These are phyloP conservation scores for Monomorium pharaonis DNA, from an alignment of 1,140 invertebrate genomes.

Conservation along the genomic window DNA sequence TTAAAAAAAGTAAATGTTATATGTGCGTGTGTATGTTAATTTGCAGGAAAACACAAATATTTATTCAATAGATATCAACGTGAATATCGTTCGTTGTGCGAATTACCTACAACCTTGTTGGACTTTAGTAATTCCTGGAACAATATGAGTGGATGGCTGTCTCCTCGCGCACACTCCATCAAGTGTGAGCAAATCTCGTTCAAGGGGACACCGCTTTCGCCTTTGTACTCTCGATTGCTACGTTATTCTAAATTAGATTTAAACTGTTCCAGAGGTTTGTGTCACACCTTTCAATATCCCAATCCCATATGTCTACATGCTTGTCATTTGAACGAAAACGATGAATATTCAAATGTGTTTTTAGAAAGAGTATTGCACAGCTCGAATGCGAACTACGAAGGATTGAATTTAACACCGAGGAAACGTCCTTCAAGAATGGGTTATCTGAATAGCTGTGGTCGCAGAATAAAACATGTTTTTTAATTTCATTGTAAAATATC, in stretches of 20 bases:
- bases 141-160: not conserved
- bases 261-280: constrained; percentile 38
- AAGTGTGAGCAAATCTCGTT: not conserved
- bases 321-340: not conserved
- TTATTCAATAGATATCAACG: constrained; percentile 73
- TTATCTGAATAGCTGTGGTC: not conserved
- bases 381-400: not conserved
- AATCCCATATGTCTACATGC: too few relatives aligned
- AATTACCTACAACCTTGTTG: not conserved
- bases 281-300: not conserved
- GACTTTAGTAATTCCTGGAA: not conserved
- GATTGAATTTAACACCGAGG: not conserved
- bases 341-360: not conserved
- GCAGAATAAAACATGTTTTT: not conserved
- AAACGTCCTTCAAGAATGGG: not conserved
- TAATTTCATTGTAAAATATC: not conserved
- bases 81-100: not conserved
- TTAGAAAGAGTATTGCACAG: not conserved
- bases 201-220: not conserved
- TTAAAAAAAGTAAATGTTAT: not conserved
- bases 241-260: not conserved
- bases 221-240: constrained; percentile 45
- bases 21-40: constrained; percentile 14
- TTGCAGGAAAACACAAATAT: constrained; percentile 71
- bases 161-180: constrained; percentile 7